Base-by-base conservation (phyloP, 2,797 vertebrate genomes). In the Pipistrellus pygmaeus region DNA sequence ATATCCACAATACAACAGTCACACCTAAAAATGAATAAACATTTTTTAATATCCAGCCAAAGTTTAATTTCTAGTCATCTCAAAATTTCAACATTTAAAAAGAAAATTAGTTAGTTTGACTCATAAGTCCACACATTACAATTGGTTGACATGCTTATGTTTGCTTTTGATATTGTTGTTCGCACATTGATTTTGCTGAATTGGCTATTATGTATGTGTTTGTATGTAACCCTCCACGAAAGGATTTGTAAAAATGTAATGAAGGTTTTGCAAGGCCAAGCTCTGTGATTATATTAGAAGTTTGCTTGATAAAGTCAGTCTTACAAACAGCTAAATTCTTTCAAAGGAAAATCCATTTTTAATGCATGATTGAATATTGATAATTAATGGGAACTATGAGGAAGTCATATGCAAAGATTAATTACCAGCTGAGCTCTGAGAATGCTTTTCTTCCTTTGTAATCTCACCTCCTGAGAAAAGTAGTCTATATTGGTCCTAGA, bases 321-420 rank as follows among this genome's bases (percentile, higher is more conserved):
- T 97, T 95, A 96, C 44, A 97, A 96, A 95, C 89, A 96, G 93
- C 96, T 96, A 90, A 96, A 96, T 95, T 97, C 96, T 95, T 90
- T 95, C 92, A 96, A 96, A 94, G 97, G 94, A 96, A 97, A 97
- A 95, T 90, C 90, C 93, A 96, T 93, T 96, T 92, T 97, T 96
- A 96, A 96, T 97, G 95, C 96, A 96, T 97, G 96, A 96, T 97
- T 96, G 96, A 96, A 95, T 97, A 97, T 97, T 96, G 97, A 96
- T 97, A 97, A 97, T 97, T 97, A 97, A 92, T 95, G 95, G 94
- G 91, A 93, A 94, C 80, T 91, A 94, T 90, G 96, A 97, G 94
- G 96, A 97, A 97, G 93, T 96, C 95, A 81, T 95, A 95, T 93
- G 87, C 90, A 96, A 97, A 97, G 96, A 97, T 97, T 97, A 97